These are phyloP conservation scores for Pantherophis guttatus DNA, from an alignment of 2,113 vertebrate species.

Conservation along the genomic window DNA sequence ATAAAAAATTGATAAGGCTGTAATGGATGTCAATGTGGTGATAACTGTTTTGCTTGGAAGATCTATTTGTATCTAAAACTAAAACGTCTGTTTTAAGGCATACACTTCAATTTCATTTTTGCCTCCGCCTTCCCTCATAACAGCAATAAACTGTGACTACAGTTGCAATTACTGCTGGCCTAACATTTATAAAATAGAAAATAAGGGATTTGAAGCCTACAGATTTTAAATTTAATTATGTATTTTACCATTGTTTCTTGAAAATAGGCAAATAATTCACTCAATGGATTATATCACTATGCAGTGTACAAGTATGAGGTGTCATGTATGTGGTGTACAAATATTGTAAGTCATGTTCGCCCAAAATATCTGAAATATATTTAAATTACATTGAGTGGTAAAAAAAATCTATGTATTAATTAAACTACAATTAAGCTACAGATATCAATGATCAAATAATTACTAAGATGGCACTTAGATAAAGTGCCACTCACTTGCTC, in stretches of 20 bases:
- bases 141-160: not conserved
- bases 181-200: not conserved
- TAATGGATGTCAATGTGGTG: not conserved
- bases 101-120: not conserved
- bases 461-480: not conserved
- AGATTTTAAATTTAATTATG: not conserved
- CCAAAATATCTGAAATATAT: not conserved
- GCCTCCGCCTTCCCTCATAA: not conserved
- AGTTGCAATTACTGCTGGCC: not conserved
- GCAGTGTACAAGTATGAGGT: not conserved
- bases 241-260: not conserved
- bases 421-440: not conserved
- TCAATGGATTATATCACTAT: not conserved
- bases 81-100: not conserved
- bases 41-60: not conserved
- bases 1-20: not conserved
- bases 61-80: not conserved
- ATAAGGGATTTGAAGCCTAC: not conserved
- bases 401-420: not conserved
- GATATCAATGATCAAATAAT: not conserved
- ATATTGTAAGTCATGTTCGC: not conserved
- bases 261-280: not conserved
- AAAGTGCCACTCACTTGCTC: not conserved
- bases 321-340: not conserved
- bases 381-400: not conserved